Evolutionary conservation across 2,113 vertebrate genomes (phyloP), one percentile per base, ranked within the genome.

Genomic region (Tenrec ecaudatus): DNA sequence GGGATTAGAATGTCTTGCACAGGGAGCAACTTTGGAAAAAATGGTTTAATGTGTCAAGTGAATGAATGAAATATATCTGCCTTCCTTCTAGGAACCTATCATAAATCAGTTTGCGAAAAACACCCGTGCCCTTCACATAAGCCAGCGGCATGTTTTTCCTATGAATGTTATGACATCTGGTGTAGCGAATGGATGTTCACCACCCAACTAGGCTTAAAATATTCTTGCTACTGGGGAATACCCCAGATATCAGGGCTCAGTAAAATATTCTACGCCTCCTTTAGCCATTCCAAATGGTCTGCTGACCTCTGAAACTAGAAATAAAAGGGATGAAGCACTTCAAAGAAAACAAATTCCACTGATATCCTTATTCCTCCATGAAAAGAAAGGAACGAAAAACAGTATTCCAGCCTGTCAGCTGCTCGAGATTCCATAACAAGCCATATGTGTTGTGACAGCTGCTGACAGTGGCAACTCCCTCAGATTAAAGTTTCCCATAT

Each of bases 271-370:
- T 86, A 36, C 84, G 86, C 82, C 73, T 93, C 43, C 11, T 80
- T 92, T 62, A 93, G 87, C 88, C 60, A 75, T 91, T 75, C 83
- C 91, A 76, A 88, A 86, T 60, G 83, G 43, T 17, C 90, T 80
- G 57, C 43, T 92, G 16, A 92, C 53, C 90, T 92, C 85, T 66
- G 93, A 97, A 97, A 97, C 97, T 95, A 95, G 84, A 97, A 87
- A 40, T 87, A 95, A 33, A 17, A 92, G 22, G 29, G 38, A 83
- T 95, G 40, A 89, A 87, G 58, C 57, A 96, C 91, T 96, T 97
- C 94, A 97, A 96, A 95, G 96, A 85, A 33, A 57, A 89, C 38
- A 80, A 91, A 96, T 91, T 94, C 62, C 0, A 89, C 68, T 73
- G 82, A 94, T 89, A 94, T 31, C 68, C 89, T 38, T n/a, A 93